Conservation (phyloP, 2,888 invertebrate species). For the Megaustenia siamemsis region DNA sequence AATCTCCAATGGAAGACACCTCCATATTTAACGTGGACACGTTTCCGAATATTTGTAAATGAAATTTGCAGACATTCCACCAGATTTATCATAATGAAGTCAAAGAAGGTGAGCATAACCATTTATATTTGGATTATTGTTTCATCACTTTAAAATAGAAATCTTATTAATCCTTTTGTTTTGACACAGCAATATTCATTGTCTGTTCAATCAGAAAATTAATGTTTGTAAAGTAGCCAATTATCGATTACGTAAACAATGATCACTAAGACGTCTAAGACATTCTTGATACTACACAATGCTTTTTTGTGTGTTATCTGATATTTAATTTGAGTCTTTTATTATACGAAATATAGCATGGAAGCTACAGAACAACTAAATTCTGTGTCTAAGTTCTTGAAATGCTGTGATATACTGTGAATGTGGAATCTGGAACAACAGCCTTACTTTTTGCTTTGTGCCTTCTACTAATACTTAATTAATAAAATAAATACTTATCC, state of each 20-base stretch:
- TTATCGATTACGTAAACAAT: slow-evolving; percentile 39
- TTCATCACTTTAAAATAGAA: not conserved
- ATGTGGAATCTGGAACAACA: no score
- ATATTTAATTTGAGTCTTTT: no score
- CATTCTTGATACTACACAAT: no score
- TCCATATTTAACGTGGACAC: slow-evolving; percentile 23
- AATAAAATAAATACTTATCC: no score
- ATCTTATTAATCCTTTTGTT: not conserved
- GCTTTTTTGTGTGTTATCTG: no score
- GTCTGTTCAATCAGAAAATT: not conserved
- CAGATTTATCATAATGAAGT: slow-evolving; percentile 21
- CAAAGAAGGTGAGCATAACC: slow-evolving; percentile 11
- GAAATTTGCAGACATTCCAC: not conserved
- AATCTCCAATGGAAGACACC: not conserved
- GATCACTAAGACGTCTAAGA: not conserved
- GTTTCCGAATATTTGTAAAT: slow-evolving; percentile 25
- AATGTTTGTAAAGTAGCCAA: not conserved
- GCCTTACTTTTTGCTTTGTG: no score
- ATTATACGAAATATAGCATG: no score
- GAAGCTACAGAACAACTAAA: no score
- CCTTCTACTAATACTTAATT: no score
- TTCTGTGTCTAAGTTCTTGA: no score
- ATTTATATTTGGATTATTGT: not conserved
- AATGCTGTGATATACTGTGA: no score
- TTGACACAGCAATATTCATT: not conserved